Base-by-base conservation (phyloP, 1,140 invertebrate genomes). In the Tribolium castaneum region DNA sequence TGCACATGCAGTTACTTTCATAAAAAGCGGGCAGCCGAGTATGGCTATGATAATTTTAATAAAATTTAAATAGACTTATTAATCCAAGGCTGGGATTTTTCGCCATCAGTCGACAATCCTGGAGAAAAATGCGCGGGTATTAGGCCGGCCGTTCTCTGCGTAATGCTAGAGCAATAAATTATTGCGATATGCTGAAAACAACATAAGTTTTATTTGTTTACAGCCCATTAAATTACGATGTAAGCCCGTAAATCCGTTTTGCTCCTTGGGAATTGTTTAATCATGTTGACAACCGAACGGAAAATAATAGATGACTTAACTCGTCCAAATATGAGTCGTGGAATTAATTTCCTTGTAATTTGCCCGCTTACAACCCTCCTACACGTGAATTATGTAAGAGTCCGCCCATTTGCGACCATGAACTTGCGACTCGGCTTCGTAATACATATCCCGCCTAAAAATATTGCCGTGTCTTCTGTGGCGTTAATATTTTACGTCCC, bases 171-270 rank as follows among this genome's bases (percentile, higher is more conserved):
- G 2, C 13, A 59, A 59, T 59, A 59, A 59, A 59, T 59, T 19
- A 59, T 59, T 59, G 16, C 52, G 52, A 56, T 56, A 56, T 56
- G 19, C 19, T 25, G 19, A 25, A 59, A 25, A 59, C 10, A 56
- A 56, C 52, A 56, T 22, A 56, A 56, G 13, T 56, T 56, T 22
- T 56, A 13, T 56, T 16, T 56, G 52, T 56, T 56, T 56, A 56
- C 52, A 56, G 16, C 52, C 52, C 52, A 56, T 56, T 56, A 56
- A 22, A 56, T 56, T 56, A 7, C 52, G 52, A 56, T 56, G 54
- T 59, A 19, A 59, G 16, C 16, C 16, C 16, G 16, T 19, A 19
- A 59, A n/a, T 59, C 54, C 54, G 25, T 25, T 9, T 10, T 25
- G 9, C 3, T 7, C 22, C 5, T 59, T 19, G 22, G 4, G 52